phyloP scores from a whole-genome alignment of 1,140 invertebrate genomes.

The Subanguina moxae region DNA sequence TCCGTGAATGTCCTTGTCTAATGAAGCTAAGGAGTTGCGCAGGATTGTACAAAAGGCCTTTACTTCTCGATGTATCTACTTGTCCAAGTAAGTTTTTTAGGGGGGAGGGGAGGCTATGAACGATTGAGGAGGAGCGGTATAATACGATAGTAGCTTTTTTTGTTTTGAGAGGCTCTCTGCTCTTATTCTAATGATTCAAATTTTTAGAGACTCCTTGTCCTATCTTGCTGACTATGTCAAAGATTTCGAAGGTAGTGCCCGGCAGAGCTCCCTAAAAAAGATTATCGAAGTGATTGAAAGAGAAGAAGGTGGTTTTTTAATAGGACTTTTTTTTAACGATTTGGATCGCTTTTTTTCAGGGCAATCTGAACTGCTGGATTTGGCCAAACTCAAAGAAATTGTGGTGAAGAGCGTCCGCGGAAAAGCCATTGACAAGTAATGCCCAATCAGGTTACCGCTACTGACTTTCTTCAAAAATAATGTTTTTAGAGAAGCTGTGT shows the following conservation, averaged over 20 bases:
- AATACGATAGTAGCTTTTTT: slow-evolving; percentile 13
- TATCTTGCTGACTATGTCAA: slow-evolving; percentile 26
- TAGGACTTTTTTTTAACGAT: no score
- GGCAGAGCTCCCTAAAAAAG: slow-evolving; percentile 14
- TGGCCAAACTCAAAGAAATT: slow-evolving; percentile 14
- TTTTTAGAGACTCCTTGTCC: slow-evolving; percentile 17
- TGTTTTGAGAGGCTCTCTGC: no score
- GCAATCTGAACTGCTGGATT: slow-evolving; percentile 13
- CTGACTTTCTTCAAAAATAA: background rate
- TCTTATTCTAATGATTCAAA: background rate
- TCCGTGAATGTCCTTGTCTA: background rate
- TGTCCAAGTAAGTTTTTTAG: slow-evolving; percentile 10
- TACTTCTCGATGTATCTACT: background rate
- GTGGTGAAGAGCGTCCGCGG: background rate
- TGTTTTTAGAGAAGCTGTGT: slow-evolving; percentile 33
- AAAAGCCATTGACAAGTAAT: slow-evolving; percentile 18
- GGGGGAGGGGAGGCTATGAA: no score
- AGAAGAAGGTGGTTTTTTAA: slow-evolving; percentile 8
- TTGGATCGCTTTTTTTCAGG: no score
- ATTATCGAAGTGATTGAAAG: slow-evolving; percentile 22
- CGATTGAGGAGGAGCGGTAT: no score
- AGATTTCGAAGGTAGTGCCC: background rate
- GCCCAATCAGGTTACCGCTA: background rate
- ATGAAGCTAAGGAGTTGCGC: background rate
- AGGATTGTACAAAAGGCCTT: slow-evolving; percentile 12